Conservation (phyloP, 2,113 vertebrate species). For the Fulica atra region DNA sequence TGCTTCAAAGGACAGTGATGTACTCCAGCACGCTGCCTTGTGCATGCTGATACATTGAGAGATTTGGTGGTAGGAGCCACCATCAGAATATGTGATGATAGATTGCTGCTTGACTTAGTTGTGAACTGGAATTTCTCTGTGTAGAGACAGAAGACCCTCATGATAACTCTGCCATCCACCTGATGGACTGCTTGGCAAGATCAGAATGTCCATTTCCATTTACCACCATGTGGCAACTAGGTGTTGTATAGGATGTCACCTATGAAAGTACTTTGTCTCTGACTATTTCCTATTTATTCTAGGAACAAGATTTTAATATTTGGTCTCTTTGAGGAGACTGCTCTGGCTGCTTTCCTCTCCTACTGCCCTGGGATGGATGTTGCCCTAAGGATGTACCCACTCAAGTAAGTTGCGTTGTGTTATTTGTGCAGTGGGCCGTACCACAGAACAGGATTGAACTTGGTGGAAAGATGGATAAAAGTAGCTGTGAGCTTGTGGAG, state of each 20-base stretch:
- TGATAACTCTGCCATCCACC: not conserved
- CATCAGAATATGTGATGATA: not conserved
- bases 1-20: not conserved
- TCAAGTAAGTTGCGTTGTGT: constrained; percentile 75
- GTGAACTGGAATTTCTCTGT: not conserved
- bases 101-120: not conserved
- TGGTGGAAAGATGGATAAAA: not conserved
- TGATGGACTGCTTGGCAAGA: not conserved
- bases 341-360: constrained; percentile 83
- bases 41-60: not conserved
- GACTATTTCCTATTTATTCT: not conserved
- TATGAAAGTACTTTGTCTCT: not conserved
- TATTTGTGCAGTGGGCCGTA: not conserved
- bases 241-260: not conserved
- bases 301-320: constrained; percentile 88
- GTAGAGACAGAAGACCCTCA: not conserved
- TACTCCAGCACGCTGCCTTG: not conserved
- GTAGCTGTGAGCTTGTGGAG: not conserved
- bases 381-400: constrained; percentile 84
- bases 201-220: not conserved
- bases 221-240: not conserved
- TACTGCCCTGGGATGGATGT: constrained; percentile 88
- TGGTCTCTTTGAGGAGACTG: constrained; percentile 86
- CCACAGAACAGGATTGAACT: not conserved
- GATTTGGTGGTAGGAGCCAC: not conserved